Evolutionary conservation across 1,140 invertebrate genomes (phyloP).

Genomic region (Notospermus geniculatus): DNA sequence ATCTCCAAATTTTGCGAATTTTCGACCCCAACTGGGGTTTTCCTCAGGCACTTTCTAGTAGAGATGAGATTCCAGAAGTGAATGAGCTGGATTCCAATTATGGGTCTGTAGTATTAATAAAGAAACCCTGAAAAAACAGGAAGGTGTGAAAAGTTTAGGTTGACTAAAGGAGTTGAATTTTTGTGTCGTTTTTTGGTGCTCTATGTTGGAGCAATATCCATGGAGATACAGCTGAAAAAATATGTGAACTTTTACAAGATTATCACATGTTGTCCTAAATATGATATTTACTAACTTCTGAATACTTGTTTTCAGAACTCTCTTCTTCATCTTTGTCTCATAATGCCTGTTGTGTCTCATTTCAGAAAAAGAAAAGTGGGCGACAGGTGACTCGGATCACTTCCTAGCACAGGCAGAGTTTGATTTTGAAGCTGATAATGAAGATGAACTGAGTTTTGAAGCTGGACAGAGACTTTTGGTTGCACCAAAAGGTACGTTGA

Average conservation of each 20-base stretch:
- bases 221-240: not conserved
- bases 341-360: conserved; percentile 12
- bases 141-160: too few species aligned
- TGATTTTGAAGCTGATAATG: conserved; percentile 70
- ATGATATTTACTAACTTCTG: not conserved
- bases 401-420: conserved; percentile 72
- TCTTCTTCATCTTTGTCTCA: conserved; percentile 3
- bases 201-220: too few species aligned
- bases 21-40: too few species aligned
- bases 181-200: too few species aligned
- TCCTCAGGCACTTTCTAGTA: too few species aligned
- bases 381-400: conserved; percentile 62
- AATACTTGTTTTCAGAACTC: not conserved
- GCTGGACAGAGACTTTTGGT: conserved; percentile 75
- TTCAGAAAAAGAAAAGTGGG: conserved; percentile 62
- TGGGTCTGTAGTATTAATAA: too few species aligned
- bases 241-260: not conserved
- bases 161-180: too few species aligned
- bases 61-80: too few species aligned
- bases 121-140: too few species aligned
- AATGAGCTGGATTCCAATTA: too few species aligned
- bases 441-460: conserved; percentile 75
- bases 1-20: too few species aligned
- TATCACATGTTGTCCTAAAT: not conserved
- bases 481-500: conserved; percentile 69